These are phyloP conservation scores for Bathynomus jamesi DNA, from an alignment of 1,140 invertebrate genomes.

Conservation along the genomic window DNA sequence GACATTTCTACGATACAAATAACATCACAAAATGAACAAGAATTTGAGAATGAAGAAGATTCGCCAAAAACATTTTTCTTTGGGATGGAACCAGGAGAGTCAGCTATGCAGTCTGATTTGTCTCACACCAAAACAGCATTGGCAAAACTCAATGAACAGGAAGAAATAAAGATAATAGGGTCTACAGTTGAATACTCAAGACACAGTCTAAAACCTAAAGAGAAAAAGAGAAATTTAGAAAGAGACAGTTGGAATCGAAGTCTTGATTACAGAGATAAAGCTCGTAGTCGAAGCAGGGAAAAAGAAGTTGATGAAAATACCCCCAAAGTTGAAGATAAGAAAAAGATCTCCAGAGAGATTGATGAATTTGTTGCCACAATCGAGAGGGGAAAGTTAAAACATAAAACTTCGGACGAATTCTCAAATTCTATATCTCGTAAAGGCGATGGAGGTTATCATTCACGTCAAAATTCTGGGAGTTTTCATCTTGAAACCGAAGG, in stretches of 20 bases:
- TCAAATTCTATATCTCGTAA: constrained; percentile 21
- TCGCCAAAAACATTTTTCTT: constrained; percentile 28
- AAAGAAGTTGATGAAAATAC: background rate
- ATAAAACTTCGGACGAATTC: constrained; percentile 11
- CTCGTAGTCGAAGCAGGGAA: background rate
- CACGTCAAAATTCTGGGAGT: constrained; percentile 34
- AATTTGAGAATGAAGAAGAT: constrained; percentile 5
- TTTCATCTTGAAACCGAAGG: constrained; percentile 24
- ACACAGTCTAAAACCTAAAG: constrained; percentile 21
- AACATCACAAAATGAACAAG: too few species aligned
- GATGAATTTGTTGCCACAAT: constrained; percentile 33
- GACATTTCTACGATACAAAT: too few species aligned
- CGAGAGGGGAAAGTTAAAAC: constrained; percentile 24
- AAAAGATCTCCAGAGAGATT: constrained; percentile 25
- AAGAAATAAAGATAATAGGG: constrained; percentile 30
- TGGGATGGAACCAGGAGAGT: constrained; percentile 29
- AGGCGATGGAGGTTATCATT: constrained; percentile 35
- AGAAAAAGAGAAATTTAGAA: constrained; percentile 18
- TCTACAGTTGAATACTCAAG: constrained; percentile 28
- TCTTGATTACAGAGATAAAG: background rate
- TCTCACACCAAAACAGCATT: constrained; percentile 11
- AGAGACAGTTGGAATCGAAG: background rate
- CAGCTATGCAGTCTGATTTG: constrained; percentile 3
- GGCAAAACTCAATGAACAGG: constrained; percentile 23
- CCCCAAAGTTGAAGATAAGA: constrained; percentile 4